phyloP scores from a whole-genome alignment of 2,888 invertebrate species.

The Drosophila anomalata region DNA sequence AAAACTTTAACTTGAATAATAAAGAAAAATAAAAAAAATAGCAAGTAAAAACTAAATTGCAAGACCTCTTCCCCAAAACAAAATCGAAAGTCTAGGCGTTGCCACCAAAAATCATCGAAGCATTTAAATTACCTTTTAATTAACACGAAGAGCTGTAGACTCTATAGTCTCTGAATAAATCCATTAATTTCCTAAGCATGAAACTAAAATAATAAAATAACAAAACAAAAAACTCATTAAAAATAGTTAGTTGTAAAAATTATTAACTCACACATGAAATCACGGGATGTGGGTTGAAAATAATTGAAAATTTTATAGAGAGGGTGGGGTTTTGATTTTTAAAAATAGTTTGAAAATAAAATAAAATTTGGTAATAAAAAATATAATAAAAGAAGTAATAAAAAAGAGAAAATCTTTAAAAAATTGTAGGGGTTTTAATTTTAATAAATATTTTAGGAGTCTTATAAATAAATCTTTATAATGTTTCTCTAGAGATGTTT shows the following conservation, averaged over 20 bases:
- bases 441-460: no score
- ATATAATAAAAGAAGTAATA: no score
- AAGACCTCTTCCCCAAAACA: not conserved
- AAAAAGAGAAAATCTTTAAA: not conserved
- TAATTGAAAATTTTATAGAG: not conserved
- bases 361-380: not conserved
- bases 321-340: not conserved
- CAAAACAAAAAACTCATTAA: not conserved
- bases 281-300: not conserved
- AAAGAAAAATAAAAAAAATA: not conserved
- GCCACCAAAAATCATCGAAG: slow-evolving; percentile 48
- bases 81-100: slow-evolving; percentile 49
- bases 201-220: slow-evolving; percentile 1
- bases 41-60: slow-evolving; percentile 10
- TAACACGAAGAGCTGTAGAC: slow-evolving; percentile 49
- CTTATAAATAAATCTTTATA: no score
- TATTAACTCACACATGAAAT: slow-evolving; percentile 5
- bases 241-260: slow-evolving; percentile 1
- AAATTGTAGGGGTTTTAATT: no score
- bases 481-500: no score
- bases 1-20: not conserved
- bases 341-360: not conserved
- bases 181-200: slow-evolving; percentile 39
- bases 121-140: slow-evolving; percentile 68
- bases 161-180: slow-evolving; percentile 25